These are phyloP conservation scores for Cheilosia grossa DNA, from an alignment of 2,888 invertebrate genomes.

Conservation along the genomic window DNA sequence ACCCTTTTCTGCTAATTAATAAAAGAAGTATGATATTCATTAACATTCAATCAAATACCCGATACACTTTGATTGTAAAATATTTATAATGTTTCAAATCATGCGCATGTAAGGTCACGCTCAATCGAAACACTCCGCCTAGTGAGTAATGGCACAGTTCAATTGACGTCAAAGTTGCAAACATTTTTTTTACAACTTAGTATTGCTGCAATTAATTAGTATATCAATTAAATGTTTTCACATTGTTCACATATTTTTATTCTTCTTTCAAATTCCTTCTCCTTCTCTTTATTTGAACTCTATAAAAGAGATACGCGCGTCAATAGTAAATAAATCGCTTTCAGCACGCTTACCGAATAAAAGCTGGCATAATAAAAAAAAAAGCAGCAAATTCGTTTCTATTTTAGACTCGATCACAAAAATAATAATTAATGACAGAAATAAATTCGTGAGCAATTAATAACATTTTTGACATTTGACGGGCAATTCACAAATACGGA, in stretches of 20 bases:
- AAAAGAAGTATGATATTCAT: too few species aligned
- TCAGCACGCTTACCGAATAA: conserved; percentile 34
- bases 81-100: background rate
- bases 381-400: conserved; percentile 2
- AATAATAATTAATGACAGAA: background rate
- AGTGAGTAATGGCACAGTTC: background rate
- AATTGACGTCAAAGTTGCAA: background rate
- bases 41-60: too few species aligned
- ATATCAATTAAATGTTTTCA: conserved; percentile 34
- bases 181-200: background rate
- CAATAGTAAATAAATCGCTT: conserved; percentile 30
- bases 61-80: background rate
- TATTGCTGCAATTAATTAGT: conserved; percentile 30
- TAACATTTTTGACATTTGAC: conserved; percentile 1
- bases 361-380: background rate
- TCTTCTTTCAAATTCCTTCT: conserved; percentile 5
- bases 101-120: background rate
- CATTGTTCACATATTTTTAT: conserved; percentile 35
- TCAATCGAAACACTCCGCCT: background rate
- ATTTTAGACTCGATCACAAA: conserved; percentile 12
- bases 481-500: background rate
- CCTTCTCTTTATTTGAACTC: background rate
- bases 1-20: too few species aligned
- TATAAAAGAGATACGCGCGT: conserved; percentile 35
- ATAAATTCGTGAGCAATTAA: conserved; percentile 23